These are phyloP conservation scores for Liodrosophila aerea DNA, from an alignment of 2,888 invertebrate genomes.

Conservation along the genomic window DNA sequence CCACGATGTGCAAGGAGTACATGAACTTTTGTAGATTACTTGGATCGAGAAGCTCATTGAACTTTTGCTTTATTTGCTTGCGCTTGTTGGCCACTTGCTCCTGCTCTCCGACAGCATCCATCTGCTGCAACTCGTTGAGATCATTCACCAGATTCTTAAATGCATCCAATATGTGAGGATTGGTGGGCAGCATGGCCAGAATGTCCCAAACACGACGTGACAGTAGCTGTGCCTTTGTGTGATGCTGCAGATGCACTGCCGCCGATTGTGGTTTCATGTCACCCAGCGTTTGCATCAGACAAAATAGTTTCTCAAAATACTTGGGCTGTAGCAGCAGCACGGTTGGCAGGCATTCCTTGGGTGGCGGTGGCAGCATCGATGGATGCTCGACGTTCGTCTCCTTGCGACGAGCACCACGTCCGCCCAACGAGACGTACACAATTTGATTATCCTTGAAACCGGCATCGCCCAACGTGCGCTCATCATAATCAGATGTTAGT, in stretches of 20 bases:
- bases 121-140: slow-evolving; percentile 70
- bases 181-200: slow-evolving; percentile 94
- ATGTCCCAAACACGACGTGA: slow-evolving; percentile 98
- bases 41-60: slow-evolving; percentile 91
- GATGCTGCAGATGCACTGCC: slow-evolving; percentile 84
- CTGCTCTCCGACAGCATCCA: slow-evolving; percentile 47
- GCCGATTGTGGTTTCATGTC: slow-evolving; percentile 91
- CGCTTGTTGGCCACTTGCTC: slow-evolving; percentile 77
- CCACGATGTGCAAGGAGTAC: slow-evolving; percentile 96
- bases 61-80: slow-evolving; percentile 80
- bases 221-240: slow-evolving; percentile 93
- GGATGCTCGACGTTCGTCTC: slow-evolving; percentile 87
- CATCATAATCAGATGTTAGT: slow-evolving; percentile 94
- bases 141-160: slow-evolving; percentile 88
- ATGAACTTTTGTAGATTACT: slow-evolving; percentile 96
- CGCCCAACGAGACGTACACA: slow-evolving; percentile 95
- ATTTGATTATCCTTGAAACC: slow-evolving; percentile 97
- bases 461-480: slow-evolving; percentile 94
- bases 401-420: slow-evolving; percentile 84
- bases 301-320: slow-evolving; percentile 95
- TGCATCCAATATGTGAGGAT: slow-evolving; percentile 89
- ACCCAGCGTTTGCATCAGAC: slow-evolving; percentile 94
- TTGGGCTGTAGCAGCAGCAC: slow-evolving; percentile 91
- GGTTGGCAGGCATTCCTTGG: slow-evolving; percentile 92
- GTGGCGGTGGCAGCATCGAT: slow-evolving; percentile 92